Evolutionary conservation across 2,113 vertebrate genomes (phyloP), one percentile per base, ranked within the genome.

Genomic region (Pao palembangensis): DNA sequence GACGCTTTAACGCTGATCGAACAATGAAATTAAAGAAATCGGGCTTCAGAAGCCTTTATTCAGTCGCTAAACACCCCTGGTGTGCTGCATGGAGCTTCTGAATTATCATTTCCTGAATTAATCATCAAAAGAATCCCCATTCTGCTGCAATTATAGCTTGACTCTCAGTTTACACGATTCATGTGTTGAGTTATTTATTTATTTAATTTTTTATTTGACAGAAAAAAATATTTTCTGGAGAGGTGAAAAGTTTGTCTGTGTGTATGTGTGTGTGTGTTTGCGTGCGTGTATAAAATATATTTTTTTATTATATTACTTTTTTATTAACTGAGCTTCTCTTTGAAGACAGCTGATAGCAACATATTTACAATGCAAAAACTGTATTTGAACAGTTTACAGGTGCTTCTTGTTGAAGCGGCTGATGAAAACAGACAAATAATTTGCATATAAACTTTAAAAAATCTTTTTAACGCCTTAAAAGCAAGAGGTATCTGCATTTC

Each of bases 1-100:
- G 44, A 15, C 5, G 8, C 46, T 8, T 18, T 18, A 48, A 18
- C 17, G 17, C 15, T 18, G 54, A 58, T 47, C 42, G 58, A 52
- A 65, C 65, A 73, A 64, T 58, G 4, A n/a, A 53, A 61, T 21
- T 3, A 4, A 25, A 44, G 20, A 58, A 62, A n/a, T 44, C 43
- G 13, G 43, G 43, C 14, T 44, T 12, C 34, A 38, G 34, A 38
- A 38, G 34, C 34, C 34, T 38, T 38, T 38, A 38, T 38, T 38
- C 11, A 38, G 34, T 8, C 34, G 34, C 34, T 38, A 38, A 34
- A 38, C 34, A 6, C 34, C 34, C 34, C 14, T 15, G 6, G 38
- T 50, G 31, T 46, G 50, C 16, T 67, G 46, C 20, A 43, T 64
- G 43, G 50, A 55, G 51, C 20, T 19, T 64, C 57, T 41, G 19